Conservation (phyloP, 2,888 invertebrate species). For the Leptura quadrifasciata region DNA sequence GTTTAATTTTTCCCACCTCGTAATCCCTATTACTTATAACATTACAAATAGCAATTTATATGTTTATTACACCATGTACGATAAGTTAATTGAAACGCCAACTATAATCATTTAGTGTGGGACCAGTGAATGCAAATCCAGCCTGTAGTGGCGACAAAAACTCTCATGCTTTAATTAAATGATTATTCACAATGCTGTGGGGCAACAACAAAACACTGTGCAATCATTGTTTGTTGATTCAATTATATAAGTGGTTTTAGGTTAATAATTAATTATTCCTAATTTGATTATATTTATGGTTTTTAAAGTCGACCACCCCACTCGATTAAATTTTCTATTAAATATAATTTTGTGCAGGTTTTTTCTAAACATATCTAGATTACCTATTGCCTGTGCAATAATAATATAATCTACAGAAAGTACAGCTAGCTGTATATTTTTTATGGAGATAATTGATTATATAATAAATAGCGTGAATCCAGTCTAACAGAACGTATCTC, state of each 20-base stretch:
- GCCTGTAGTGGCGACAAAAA: slow-evolving; percentile 28
- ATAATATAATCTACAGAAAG: slow-evolving; percentile 1
- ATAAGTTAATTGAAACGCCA: slow-evolving; percentile 33
- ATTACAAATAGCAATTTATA: slow-evolving; percentile 21
- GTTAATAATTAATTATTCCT: slow-evolving; percentile 23
- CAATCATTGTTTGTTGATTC: slow-evolving; percentile 22
- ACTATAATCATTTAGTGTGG: slow-evolving; percentile 30
- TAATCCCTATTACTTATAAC: slow-evolving; percentile 2
- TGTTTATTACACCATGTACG: slow-evolving; percentile 20
- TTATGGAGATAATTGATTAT: neutral
- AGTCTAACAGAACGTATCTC: slow-evolving; percentile 13
- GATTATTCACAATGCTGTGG: slow-evolving; percentile 32
- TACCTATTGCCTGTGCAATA: neutral
- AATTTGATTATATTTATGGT: neutral
- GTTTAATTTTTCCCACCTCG: neutral
- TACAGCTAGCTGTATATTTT: neutral
- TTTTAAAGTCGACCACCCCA: neutral
- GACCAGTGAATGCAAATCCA: slow-evolving; percentile 29
- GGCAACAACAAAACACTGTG: slow-evolving; percentile 23
- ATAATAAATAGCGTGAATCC: slow-evolving; percentile 7
- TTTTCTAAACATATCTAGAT: neutral
- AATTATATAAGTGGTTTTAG: slow-evolving; percentile 27
- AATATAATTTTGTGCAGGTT: neutral
- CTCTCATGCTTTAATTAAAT: slow-evolving; percentile 39
- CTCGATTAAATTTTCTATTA: neutral